phyloP scores from a whole-genome alignment of 1,140 invertebrate species.

The Mesaphorura yosii region DNA sequence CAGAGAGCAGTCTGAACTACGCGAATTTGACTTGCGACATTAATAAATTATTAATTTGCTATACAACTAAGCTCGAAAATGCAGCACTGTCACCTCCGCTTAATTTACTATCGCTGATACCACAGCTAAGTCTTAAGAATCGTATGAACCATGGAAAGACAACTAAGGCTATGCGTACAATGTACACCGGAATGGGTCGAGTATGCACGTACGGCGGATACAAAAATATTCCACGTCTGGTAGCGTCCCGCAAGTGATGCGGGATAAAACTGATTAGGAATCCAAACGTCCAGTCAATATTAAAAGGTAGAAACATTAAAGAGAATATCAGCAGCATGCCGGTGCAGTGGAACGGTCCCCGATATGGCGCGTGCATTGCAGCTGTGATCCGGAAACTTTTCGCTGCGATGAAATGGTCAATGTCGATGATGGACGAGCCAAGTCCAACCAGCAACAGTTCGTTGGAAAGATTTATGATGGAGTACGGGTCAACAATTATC shows the following conservation, averaged over 20 bases:
- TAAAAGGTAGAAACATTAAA: slow-evolving; percentile 1
- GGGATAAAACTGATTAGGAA: slow-evolving; percentile 23
- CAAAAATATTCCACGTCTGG: slow-evolving; percentile 25
- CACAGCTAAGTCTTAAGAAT: no score
- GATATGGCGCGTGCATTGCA: slow-evolving; percentile 19
- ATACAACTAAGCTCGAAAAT: no score
- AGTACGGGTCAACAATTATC: slow-evolving; percentile 7
- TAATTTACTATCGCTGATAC: no score
- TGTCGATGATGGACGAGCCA: slow-evolving; percentile 24
- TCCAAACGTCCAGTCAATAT: slow-evolving; percentile 13
- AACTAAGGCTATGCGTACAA: slow-evolving; percentile 12
- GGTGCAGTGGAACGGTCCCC: slow-evolving; percentile 27
- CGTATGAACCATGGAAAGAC: slow-evolving; percentile 18
- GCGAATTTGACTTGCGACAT: no score
- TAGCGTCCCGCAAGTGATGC: slow-evolving; percentile 27
- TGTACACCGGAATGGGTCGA: slow-evolving; percentile 4
- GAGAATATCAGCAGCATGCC: slow-evolving; percentile 16
- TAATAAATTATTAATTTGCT: no score
- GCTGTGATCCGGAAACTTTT: slow-evolving; percentile 8
- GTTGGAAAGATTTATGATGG: not conserved
- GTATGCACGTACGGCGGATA: slow-evolving; percentile 19
- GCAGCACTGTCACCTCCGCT: no score
- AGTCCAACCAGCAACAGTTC: slow-evolving; percentile 11
- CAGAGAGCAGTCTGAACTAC: no score
- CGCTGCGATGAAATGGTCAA: slow-evolving; percentile 29